Evolutionary conservation across 2,113 vertebrate genomes (phyloP).

Genomic region (Corythaeola cristata): DNA sequence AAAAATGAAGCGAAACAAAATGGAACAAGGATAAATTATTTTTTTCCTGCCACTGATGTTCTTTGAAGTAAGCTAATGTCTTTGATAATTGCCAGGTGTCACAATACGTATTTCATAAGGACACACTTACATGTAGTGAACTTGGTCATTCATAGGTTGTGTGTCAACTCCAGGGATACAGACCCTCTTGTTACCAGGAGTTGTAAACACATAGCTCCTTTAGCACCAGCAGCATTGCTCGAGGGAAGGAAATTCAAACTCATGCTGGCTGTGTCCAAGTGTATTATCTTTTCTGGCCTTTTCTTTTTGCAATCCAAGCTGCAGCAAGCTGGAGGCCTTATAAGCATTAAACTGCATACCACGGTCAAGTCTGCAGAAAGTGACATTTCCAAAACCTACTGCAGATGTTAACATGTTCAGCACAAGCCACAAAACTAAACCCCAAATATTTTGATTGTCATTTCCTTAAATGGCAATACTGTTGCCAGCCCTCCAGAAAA

Average conservation of each 20-base stretch:
- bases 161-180: not conserved
- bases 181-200: not conserved
- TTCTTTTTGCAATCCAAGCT: not conserved
- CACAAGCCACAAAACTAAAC: not conserved
- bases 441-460: not conserved
- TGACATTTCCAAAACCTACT: not conserved
- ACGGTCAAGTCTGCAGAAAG: not conserved
- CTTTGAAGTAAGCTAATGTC: not conserved
- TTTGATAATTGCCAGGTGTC: not conserved
- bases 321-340: conserved; percentile 11
- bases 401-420: not conserved
- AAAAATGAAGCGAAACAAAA: not conserved
- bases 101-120: not conserved
- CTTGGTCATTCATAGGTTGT: not conserved
- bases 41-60: not conserved
- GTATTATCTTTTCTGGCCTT: not conserved
- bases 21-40: not conserved
- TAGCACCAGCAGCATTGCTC: not conserved
- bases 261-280: not conserved
- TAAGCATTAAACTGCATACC: not conserved
- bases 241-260: not conserved
- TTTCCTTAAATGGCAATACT: not conserved
- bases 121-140: not conserved
- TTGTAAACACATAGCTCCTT: not conserved
- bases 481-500: not conserved